A percentile compares a stretch with the other conserved stretches of the same genome.
These are phyloP conservation scores for Garra rufa DNA, from an alignment of 2,113 vertebrate genomes.

Conservation along the genomic window DNA sequence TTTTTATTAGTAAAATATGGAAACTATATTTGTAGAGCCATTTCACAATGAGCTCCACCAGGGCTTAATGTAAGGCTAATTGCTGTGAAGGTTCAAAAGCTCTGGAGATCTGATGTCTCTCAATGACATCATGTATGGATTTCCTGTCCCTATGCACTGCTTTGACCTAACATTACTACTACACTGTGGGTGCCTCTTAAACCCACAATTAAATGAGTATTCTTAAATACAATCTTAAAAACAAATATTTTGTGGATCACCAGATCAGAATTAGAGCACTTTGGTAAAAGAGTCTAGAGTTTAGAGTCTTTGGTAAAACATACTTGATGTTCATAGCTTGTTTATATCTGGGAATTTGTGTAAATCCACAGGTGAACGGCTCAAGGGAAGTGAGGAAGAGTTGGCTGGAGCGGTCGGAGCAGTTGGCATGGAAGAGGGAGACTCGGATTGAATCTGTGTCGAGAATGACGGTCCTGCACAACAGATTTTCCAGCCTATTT, in stretches of 20 bases:
- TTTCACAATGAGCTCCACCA: constrained; percentile 19
- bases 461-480: not conserved
- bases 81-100: constrained; percentile 65
- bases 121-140: constrained; percentile 48
- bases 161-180: constrained; percentile 5
- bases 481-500: not conserved
- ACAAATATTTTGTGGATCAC: not conserved
- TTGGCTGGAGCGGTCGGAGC: constrained; percentile 81
- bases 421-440: constrained; percentile 74
- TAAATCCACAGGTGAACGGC: constrained; percentile 82
- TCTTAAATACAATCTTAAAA: not conserved
- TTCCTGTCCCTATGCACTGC: not conserved
- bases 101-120: constrained; percentile 45
- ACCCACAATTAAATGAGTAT: not conserved
- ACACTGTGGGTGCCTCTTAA: not conserved
- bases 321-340: not conserved
- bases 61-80: constrained; percentile 64
- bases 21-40: not conserved
- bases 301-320: not conserved
- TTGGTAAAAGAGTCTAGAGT: too few species aligned
- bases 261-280: not conserved
- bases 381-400: constrained; percentile 88
- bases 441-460: constrained; percentile 82
- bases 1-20: not conserved
- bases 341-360: constrained; percentile 12